Evolutionary conservation across 2,888 invertebrate genomes (phyloP).

Genomic region (Elysia crispata): DNA sequence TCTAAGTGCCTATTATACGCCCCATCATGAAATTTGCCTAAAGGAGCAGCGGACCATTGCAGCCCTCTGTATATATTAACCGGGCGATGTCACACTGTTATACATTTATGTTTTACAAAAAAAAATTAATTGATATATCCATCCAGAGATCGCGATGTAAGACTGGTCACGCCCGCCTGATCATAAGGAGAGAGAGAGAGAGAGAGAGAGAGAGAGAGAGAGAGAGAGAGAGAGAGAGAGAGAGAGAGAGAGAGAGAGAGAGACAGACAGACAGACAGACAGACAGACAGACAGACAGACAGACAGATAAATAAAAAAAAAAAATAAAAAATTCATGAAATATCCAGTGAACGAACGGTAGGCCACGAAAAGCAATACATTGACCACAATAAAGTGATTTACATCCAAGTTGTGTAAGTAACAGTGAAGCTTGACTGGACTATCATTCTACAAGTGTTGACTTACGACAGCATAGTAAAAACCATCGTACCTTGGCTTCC

Average conservation of each 20-base stretch:
- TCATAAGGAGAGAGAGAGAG: neutral
- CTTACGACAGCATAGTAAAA: too few relatives aligned
- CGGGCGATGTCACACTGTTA: too few relatives aligned
- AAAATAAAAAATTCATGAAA: slow-evolving; percentile 2
- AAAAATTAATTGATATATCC: too few relatives aligned
- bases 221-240: neutral
- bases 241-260: slow-evolving; percentile 16
- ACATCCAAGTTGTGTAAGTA: neutral
- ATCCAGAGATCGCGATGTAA: too few relatives aligned
- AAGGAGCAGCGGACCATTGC: too few relatives aligned
- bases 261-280: neutral
- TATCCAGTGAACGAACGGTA: neutral
- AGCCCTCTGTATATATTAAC: too few relatives aligned
- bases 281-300: neutral
- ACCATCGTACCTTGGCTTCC: too few relatives aligned
- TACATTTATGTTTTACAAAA: too few relatives aligned
- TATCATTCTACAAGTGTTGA: too few relatives aligned
- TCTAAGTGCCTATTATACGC: too few relatives aligned
- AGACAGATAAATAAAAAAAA: slow-evolving; percentile 20
- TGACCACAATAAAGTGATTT: neutral
- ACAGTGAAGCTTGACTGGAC: neutral
- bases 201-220: slow-evolving; percentile 7
- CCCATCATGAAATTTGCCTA: too few relatives aligned
- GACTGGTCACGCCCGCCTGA: too few relatives aligned
- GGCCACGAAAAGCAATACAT: neutral